These are phyloP conservation scores for Drosophila truncata DNA, from an alignment of 1,140 invertebrate species.

Conservation along the genomic window DNA sequence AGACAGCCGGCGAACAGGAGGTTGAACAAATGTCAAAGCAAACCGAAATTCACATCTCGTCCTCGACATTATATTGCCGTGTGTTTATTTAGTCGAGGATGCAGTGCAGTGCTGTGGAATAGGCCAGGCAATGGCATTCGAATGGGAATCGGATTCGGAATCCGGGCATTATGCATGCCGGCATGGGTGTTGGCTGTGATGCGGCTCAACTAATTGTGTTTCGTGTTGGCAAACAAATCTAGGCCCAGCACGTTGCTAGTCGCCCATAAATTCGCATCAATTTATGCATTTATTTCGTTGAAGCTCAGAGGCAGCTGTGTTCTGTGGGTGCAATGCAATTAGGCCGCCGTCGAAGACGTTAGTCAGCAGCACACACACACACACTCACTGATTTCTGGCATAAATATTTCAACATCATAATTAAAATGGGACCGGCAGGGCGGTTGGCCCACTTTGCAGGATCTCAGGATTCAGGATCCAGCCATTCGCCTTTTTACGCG, in stretches of 20 bases:
- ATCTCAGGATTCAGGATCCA: slow-evolving; percentile 28
- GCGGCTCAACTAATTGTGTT: slow-evolving; percentile 79
- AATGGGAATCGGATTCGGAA: slow-evolving; percentile 27
- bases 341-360: slow-evolving; percentile 45
- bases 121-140: slow-evolving; percentile 6
- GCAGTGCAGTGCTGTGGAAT: slow-evolving; percentile 21
- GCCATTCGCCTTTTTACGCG: slow-evolving; percentile 70
- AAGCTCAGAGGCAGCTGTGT: slow-evolving; percentile 33
- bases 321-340: slow-evolving; percentile 63
- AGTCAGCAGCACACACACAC: slow-evolving; percentile 11
- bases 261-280: slow-evolving; percentile 69
- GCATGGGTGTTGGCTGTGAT: slow-evolving; percentile 67
- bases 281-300: slow-evolving; percentile 62
- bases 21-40: slow-evolving; percentile 77
- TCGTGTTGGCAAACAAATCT: slow-evolving; percentile 42
- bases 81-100: slow-evolving; percentile 59
- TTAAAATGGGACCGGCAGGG: slow-evolving; percentile 27
- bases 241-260: slow-evolving; percentile 28
- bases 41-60: slow-evolving; percentile 65
- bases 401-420: slow-evolving; percentile 49
- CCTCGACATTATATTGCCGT: slow-evolving; percentile 62
- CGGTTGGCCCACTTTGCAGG: slow-evolving; percentile 29
- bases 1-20: slow-evolving; percentile 31
- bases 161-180: slow-evolving; percentile 42
- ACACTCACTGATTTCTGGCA: slow-evolving; percentile 51